Evolutionary conservation across 2,888 invertebrate species (phyloP).

Genomic region (Metellina segmentata): DNA sequence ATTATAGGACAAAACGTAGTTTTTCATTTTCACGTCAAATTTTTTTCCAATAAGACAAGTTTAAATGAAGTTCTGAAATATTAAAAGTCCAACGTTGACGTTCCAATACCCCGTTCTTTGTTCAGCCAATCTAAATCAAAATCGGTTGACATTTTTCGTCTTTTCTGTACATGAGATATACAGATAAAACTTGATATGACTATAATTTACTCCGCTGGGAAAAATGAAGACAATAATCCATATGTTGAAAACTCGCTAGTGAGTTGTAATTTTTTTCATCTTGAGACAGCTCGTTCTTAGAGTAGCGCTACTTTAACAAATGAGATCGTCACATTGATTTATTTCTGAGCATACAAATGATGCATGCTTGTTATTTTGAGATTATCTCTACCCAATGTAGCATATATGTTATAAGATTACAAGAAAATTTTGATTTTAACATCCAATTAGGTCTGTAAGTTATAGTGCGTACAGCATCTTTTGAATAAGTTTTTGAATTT

Average conservation of each 20-base stretch:
- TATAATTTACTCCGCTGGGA: background rate
- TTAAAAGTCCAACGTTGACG: too few species aligned
- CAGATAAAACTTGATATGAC: background rate
- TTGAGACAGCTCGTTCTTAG: background rate
- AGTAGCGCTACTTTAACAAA: constrained; percentile 8
- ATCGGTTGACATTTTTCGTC: too few species aligned
- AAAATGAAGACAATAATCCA: constrained; percentile 3
- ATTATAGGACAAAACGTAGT: too few species aligned
- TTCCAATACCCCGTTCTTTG: too few species aligned
- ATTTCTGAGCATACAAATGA: constrained; percentile 5
- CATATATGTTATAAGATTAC: background rate
- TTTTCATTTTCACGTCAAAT: too few species aligned
- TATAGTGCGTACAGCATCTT: background rate
- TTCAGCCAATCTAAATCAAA: too few species aligned
- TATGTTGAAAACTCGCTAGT: background rate
- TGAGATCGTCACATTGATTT: background rate
- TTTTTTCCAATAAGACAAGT: too few species aligned
- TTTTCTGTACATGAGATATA: too few species aligned
- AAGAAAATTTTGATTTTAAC: background rate
- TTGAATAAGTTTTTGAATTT: background rate
- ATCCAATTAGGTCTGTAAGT: background rate
- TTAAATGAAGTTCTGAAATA: too few species aligned
- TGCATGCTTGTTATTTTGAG: constrained; percentile 20
- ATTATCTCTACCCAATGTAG: background rate
- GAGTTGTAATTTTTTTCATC: background rate